Percentiles rank a stretch among this genome's conserved stretches.
Conservation (phyloP, 2,113 vertebrate genomes). For the Archilochus colubris region DNA sequence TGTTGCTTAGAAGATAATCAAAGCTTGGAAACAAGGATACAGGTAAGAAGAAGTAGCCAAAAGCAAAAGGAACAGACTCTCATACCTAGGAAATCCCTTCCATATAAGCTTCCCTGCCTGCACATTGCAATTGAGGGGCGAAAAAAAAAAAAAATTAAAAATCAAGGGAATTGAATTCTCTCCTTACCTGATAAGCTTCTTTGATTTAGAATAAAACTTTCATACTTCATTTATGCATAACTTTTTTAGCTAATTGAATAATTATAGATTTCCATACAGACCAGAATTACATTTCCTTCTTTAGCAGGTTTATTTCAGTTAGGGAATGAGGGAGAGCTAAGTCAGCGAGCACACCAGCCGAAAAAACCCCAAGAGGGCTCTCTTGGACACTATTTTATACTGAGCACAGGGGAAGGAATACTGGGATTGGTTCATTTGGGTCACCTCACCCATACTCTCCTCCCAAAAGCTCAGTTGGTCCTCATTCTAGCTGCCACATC, state of each 20-base stretch:
- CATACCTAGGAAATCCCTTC: not conserved
- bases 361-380: no score
- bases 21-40: not conserved
- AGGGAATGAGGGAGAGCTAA: no score
- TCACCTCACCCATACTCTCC: no score
- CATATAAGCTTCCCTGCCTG: not conserved
- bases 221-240: not conserved
- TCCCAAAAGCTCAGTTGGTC: no score
- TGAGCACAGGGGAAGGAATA: no score
- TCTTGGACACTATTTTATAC: no score
- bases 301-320: not conserved
- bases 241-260: not conserved
- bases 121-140: no score
- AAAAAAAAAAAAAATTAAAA: no score
- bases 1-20: not conserved
- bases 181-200: not conserved
- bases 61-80: not conserved
- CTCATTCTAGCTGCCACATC: no score
- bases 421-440: no score
- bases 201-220: not conserved
- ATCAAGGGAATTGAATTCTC: not conserved
- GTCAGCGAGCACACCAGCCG: no score
- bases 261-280: not conserved
- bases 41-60: not conserved
- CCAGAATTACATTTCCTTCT: not conserved